A percentile compares a stretch with the other conserved stretches of the same genome.
Evolutionary conservation across 1,140 invertebrate species (phyloP).

Genomic region (Nautilus pompilius): DNA sequence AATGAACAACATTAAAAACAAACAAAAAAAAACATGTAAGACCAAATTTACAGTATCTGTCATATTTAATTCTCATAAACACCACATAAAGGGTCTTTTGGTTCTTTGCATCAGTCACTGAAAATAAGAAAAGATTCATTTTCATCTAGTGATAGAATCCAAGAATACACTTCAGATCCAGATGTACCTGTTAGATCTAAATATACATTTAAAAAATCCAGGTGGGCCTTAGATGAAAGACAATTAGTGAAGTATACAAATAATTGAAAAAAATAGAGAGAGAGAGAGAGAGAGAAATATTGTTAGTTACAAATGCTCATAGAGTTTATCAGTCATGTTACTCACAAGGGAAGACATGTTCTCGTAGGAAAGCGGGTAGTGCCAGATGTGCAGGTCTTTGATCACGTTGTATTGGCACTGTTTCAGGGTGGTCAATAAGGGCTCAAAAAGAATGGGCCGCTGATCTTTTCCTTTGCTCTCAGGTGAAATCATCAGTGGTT

Average conservation of each 20-base stretch:
- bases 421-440: constrained; percentile 37
- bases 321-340: background rate
- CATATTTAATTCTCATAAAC: too few relatives aligned
- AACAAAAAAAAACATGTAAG: too few relatives aligned
- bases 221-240: background rate
- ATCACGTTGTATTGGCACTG: constrained; percentile 42
- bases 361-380: constrained; percentile 43
- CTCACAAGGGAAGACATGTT: constrained; percentile 44
- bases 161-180: too few relatives aligned
- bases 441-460: constrained; percentile 41
- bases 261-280: background rate
- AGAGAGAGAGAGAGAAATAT: too few relatives aligned
- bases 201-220: too few relatives aligned
- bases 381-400: constrained; percentile 45
- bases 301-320: background rate
- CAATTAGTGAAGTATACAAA: background rate
- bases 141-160: too few relatives aligned
- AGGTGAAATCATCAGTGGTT: constrained; percentile 24
- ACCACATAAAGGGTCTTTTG: too few relatives aligned
- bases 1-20: too few relatives aligned
- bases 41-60: too few relatives aligned
- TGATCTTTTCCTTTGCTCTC: constrained; percentile 40
- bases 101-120: too few relatives aligned
- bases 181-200: too few relatives aligned
- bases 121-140: too few relatives aligned